Conservation (phyloP, 2,113 vertebrate genomes). For the Struthidea cinerea region DNA sequence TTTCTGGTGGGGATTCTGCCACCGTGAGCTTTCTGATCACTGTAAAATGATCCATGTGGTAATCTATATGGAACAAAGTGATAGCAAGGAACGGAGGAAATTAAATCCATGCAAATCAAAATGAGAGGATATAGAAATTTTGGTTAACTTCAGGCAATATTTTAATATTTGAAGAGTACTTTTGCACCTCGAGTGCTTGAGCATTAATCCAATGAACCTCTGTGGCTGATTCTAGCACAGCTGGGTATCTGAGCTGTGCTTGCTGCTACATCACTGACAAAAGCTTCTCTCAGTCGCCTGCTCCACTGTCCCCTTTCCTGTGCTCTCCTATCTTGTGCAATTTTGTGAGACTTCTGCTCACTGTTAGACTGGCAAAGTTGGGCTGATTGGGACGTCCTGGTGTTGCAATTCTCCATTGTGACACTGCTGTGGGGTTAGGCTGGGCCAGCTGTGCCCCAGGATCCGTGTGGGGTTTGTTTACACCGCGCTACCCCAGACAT, state of each 20-base stretch:
- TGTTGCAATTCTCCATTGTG: slow-evolving; percentile 13
- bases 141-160: neutral
- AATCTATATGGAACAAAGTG: neutral
- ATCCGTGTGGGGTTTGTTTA: neutral
- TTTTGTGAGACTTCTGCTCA: neutral
- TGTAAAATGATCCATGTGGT: neutral
- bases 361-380: neutral
- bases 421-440: neutral
- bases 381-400: neutral
- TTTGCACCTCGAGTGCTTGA: neutral
- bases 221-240: neutral
- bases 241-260: neutral
- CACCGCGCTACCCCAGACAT: accelerated
- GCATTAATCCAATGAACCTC: neutral
- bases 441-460: neutral
- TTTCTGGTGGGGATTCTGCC: neutral
- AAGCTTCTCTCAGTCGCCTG: neutral
- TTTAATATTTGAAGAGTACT: neutral
- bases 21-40: neutral
- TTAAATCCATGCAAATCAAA: neutral
- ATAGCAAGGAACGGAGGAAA: neutral
- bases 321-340: neutral
- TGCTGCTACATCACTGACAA: neutral
- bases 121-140: neutral
- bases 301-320: neutral